Base-by-base conservation (phyloP, 1,140 invertebrate species). In the Cyclina sinensis region DNA sequence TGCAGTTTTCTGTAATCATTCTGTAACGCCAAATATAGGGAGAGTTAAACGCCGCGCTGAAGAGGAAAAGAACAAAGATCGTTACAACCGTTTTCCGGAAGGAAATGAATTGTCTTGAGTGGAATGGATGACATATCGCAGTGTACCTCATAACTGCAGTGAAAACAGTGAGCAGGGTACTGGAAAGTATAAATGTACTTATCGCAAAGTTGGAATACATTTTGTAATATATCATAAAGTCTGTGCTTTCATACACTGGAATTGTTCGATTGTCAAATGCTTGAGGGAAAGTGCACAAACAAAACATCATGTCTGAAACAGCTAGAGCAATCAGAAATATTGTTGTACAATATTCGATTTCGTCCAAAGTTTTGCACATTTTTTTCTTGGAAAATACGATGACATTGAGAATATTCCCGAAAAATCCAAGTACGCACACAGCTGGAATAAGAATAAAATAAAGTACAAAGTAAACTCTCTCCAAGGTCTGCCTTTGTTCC, bases 41-140 rank as follows among this genome's bases (percentile, higher is more conserved):
- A 18, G 92, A 76, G 73, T 94, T 94, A 57, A 94, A 92, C 18
- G 88, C 73, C 32, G 90, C 70, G 16, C 92, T 92, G 27, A 93
- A 82, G 4, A 92, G 11, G 51, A 57, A 91, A 14, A 93, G 76
- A 14, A 91, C 32, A 5, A 91, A 39, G 37, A 94, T 92, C 14
- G 91, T 89, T 9, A 82, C 62, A 18, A 89, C 86, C 3, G 92
- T 93, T 37, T 88, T 82, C 30, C 89, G 86, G 11, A 92, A 83
- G 0, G 91, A 92, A 70, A 94, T 91, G 37, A 92, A 89, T 51
- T 92, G 90, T 51, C 94, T 70, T 0, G 93, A 92, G 18, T 90
- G 84, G 27, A 94, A 92, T 14, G 94, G 94, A 57, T 94, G 93
- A 80, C 94, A 93, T 18, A 94, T 93, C 4, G 92, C 94, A 0